Evolutionary conservation across 2,797 vertebrate species (phyloP).

Genomic region (Capromys pilorides): DNA sequence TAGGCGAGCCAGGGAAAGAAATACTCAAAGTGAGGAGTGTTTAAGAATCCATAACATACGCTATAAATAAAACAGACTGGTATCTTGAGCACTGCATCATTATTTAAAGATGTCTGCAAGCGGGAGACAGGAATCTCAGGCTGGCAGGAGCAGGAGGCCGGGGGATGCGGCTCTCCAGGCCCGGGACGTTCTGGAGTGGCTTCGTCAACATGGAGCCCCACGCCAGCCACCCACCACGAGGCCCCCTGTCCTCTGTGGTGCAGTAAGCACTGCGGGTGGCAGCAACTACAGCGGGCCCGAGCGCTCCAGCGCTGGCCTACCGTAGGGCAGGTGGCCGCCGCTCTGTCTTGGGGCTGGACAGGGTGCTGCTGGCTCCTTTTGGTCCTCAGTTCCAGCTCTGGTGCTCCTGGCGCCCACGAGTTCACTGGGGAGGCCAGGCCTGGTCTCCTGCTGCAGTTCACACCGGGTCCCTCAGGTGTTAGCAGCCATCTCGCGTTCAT

Average conservation of each 20-base stretch:
- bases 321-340: accelerated
- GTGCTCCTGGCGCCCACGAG: neutral
- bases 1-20: neutral
- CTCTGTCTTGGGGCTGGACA: neutral
- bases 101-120: neutral
- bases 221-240: accelerated
- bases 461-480: too few species aligned
- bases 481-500: too few species aligned
- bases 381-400: too few species aligned
- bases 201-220: too few species aligned
- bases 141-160: too few species aligned
- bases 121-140: too few species aligned
- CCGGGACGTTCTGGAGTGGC: too few species aligned
- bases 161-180: too few species aligned
- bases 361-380: accelerated
- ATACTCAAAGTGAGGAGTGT: neutral
- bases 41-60: too few species aligned
- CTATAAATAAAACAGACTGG: neutral
- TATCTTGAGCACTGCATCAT: neutral
- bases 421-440: neutral
- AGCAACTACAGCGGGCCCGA: neutral
- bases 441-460: too few species aligned
- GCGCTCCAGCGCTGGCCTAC: too few species aligned
- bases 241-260: neutral
- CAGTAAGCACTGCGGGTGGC: neutral